Base-by-base conservation (phyloP, 1,140 invertebrate genomes). In the Orius insidiosus region DNA sequence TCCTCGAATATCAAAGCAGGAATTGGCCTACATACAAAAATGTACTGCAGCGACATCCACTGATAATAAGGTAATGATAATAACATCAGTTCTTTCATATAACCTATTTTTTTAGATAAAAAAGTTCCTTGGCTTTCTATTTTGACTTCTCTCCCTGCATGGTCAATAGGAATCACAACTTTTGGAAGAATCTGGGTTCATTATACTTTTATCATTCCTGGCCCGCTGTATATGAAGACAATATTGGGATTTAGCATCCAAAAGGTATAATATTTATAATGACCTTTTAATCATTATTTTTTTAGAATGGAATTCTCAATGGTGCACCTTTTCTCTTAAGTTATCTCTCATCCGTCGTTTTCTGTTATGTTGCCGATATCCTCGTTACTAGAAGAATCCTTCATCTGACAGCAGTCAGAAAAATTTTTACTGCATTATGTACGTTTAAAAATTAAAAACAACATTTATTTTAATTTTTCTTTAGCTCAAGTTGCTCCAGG, bases 121-220 rank as follows among this genome's bases (percentile, higher is more conserved):
- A 55, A 60, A 35, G 74, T 77, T 8, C 85, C 86, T 7, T 89
- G 85, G 85, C 64, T 63, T 35, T 60, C 69, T 5, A 85, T 93
- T 41, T 63, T 88, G 9, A 79, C 63, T 5, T 87, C 83, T 0
- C 57, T 69, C 48, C 78, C 85, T 7, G 78, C 83, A 4, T 88
- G 82, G 83, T 75, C 84, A 0, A 80, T 90, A 53, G 73, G 69
- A 6, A 70, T 79, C 34, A 80, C 76, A 1, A 80, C 76, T 0
- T 80, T 79, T 53, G 76, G 76, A 13, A 63, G 76, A 45, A 79
- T 80, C 58, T 80, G 76, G 74, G 69, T 78, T 1, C 75, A 78
- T 57, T 80, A 79, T 55, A 67, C 74, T 15, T 79, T 79, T 51
- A 78, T 80, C 53, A 72, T 75, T 53, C 66, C 67, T 31, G 76